These are phyloP conservation scores for Eupeodes corollae DNA, from an alignment of 1,140 invertebrate genomes.

Conservation along the genomic window DNA sequence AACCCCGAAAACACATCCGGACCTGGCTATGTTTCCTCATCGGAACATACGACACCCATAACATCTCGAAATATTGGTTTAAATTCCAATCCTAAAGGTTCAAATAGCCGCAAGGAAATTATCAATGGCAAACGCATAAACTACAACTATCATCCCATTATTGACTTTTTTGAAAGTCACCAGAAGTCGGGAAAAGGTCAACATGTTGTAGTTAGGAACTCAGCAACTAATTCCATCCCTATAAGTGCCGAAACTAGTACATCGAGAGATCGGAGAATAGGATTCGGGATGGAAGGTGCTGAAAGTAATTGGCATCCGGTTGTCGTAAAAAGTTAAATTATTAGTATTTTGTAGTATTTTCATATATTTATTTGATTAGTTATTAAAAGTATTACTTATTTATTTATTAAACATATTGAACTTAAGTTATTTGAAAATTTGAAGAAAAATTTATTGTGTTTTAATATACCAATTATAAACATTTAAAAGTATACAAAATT, in stretches of 20 bases:
- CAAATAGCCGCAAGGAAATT: conserved; percentile 2
- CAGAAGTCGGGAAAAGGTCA: conserved; percentile 7
- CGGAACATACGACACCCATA: conserved; percentile 36
- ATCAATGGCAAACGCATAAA: conserved; percentile 47
- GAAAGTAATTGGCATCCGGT: conserved; percentile 31
- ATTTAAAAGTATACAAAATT: no score
- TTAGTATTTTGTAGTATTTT: no score
- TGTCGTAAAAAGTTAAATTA: conserved; percentile 11
- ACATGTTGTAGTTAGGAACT: not conserved
- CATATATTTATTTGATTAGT: no score
- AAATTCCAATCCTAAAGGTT: not conserved
- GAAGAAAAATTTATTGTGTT: no score
- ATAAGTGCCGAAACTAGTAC: conserved; percentile 15
- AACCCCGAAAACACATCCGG: conserved; percentile 9
- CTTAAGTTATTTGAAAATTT: no score
- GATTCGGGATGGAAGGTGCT: conserved; percentile 17
- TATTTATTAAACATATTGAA: no score
- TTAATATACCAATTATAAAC: no score
- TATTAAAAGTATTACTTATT: no score
- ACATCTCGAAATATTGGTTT: not conserved
- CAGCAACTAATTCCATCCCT: conserved; percentile 4
- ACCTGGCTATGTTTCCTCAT: conserved; percentile 20
- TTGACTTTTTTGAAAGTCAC: conserved; percentile 59
- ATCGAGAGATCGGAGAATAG: conserved; percentile 25
- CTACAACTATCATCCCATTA: conserved; percentile 76